Evolutionary conservation across 2,113 vertebrate genomes (phyloP).

Genomic region (Cynoglossus semilaevis): DNA sequence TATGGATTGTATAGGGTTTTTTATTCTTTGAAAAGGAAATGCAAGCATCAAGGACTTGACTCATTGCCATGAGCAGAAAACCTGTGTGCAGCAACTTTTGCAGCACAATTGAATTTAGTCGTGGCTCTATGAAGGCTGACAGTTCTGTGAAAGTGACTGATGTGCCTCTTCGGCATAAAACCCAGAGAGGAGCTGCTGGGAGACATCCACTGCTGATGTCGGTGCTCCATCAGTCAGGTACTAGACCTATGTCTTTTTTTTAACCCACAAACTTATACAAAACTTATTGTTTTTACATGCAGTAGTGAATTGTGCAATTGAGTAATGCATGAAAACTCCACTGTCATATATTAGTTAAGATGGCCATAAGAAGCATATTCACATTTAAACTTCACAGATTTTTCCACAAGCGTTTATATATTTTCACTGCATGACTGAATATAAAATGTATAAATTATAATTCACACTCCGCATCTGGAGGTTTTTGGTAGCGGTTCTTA

Average conservation of each 20-base stretch:
- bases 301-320: no score
- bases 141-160: neutral
- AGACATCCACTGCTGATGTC: neutral
- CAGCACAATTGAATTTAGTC: neutral
- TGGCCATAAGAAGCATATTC: no score
- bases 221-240: neutral
- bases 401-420: no score
- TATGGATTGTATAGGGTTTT: no score
- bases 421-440: no score
- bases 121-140: neutral
- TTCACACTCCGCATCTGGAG: neutral
- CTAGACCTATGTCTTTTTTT: no score
- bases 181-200: neutral
- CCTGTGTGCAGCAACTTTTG: neutral
- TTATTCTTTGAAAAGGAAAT: neutral
- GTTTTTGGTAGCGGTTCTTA: neutral
- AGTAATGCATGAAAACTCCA: no score
- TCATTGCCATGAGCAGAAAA: constrained; percentile 1
- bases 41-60: neutral
- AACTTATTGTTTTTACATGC: no score
- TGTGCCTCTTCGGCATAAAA: constrained; percentile 4
- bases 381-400: no score
- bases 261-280: neutral
- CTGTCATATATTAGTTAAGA: no score
- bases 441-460: neutral